phyloP scores from a whole-genome alignment of 2,888 invertebrate genomes.

The Chorisops tibialis region DNA sequence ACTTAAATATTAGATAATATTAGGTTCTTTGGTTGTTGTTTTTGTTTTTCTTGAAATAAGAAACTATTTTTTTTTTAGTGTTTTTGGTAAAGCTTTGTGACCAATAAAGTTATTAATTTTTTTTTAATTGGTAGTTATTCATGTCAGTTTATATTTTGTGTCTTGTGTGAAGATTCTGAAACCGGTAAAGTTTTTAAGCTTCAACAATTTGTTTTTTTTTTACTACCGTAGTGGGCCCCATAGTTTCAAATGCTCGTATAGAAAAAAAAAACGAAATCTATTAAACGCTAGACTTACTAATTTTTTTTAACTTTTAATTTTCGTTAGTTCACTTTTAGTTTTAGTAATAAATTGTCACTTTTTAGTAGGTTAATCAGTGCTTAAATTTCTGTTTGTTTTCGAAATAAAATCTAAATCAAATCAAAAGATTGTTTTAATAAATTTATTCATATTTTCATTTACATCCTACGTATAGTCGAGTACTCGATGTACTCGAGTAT shows the following conservation, averaged over 20 bases:
- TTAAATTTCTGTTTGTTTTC: not conserved
- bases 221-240: conserved; percentile 21
- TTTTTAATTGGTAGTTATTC: no score
- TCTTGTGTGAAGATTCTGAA: conserved; percentile 10
- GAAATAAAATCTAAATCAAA: no score
- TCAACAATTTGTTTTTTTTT: not conserved
- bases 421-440: not conserved
- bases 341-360: conserved; percentile 27
- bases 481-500: conserved; percentile 26
- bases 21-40: no score
- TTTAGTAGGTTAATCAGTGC: conserved; percentile 13
- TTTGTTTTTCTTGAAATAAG: no score
- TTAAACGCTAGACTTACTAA: conserved; percentile 1
- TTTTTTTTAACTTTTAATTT: conserved; percentile 21
- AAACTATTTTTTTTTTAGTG: no score
- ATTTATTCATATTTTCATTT: conserved; percentile 11
- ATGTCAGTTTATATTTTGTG: not conserved
- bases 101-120: no score
- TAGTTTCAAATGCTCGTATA: conserved; percentile 15
- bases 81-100: no score
- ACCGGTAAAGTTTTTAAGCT: conserved; percentile 11
- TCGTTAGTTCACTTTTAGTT: conserved; percentile 26
- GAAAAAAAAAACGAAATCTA: not conserved
- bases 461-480: conserved; percentile 8
- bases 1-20: no score